phyloP scores from a whole-genome alignment of 2,113 vertebrate species.

The Eulemur macaco region DNA sequence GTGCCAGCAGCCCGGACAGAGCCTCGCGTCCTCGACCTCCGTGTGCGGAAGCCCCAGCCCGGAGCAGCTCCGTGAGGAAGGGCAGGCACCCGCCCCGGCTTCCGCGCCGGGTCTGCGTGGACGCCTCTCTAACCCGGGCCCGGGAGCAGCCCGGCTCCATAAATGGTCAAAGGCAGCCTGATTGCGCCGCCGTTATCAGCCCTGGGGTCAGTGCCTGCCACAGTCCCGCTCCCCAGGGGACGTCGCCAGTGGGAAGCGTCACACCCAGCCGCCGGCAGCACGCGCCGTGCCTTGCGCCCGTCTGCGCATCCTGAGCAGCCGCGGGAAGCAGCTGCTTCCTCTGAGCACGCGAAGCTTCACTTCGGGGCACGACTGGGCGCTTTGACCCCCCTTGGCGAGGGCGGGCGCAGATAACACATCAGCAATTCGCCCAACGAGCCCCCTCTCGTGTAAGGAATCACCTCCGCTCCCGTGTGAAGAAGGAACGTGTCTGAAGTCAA shows the following conservation, averaged over 20 bases:
- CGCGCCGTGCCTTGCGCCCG: fast-evolving
- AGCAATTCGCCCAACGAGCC: not conserved
- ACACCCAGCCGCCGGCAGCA: not conserved
- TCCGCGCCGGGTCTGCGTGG: not conserved
- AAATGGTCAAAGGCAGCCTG: constrained; percentile 15
- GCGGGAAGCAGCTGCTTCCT: not conserved
- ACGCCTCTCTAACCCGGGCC: constrained; percentile 49
- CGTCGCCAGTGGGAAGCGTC: not conserved
- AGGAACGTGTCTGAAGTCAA: not conserved
- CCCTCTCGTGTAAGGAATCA: not conserved
- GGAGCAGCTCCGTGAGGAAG: not conserved
- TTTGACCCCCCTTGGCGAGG: fast-evolving
- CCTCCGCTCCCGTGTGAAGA: not conserved
- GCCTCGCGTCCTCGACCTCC: fast-evolving
- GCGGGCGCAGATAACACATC: fast-evolving
- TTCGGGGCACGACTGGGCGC: fast-evolving
- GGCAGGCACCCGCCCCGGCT: not conserved
- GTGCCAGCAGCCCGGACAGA: fast-evolving
- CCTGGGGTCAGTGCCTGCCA: not conserved
- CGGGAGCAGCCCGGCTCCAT: not conserved
- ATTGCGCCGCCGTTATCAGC: fast-evolving
- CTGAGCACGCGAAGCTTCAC: fast-evolving
- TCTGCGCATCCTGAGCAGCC: not conserved
- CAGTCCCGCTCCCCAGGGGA: not conserved
- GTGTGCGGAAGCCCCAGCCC: no score